Conservation (phyloP, 2,888 invertebrate genomes). For the Brenthis hecate region DNA sequence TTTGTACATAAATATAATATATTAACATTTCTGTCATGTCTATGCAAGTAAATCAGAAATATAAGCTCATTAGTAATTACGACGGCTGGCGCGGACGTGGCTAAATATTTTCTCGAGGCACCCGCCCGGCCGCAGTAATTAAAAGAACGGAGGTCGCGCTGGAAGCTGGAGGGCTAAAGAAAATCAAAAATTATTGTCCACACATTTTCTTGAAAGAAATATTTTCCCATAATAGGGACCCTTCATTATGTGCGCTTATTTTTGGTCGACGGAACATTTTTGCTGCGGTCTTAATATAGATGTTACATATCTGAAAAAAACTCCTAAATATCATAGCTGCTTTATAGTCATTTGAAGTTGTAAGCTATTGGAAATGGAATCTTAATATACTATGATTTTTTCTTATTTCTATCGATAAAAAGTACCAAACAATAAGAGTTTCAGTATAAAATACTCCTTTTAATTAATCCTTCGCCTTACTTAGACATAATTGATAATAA, state of each 20-base stretch:
- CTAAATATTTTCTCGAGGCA: slow-evolving; percentile 74
- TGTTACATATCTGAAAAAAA: slow-evolving; percentile 12
- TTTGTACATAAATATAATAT: slow-evolving; percentile 33
- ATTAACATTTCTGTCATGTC: slow-evolving; percentile 40
- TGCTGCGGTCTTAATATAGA: slow-evolving; percentile 31
- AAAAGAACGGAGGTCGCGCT: slow-evolving; percentile 64
- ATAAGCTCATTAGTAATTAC: slow-evolving; percentile 79
- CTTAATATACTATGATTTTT: too few relatives aligned
- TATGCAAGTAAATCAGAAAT: slow-evolving; percentile 43
- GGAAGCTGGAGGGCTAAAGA: slow-evolving; percentile 52
- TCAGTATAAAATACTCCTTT: too few relatives aligned
- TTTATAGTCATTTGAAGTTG: too few relatives aligned
- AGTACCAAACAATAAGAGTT: too few relatives aligned
- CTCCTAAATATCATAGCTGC: background rate
- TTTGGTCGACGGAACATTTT: slow-evolving; percentile 37
- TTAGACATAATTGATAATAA: too few relatives aligned
- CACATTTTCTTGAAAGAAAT: slow-evolving; percentile 61
- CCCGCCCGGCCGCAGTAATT: slow-evolving; percentile 67
- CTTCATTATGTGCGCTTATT: slow-evolving; percentile 40
- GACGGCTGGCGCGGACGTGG: slow-evolving; percentile 66
- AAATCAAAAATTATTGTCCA: slow-evolving; percentile 75
- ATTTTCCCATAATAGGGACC: slow-evolving; percentile 48
- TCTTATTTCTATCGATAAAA: too few relatives aligned
- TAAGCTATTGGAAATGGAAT: too few relatives aligned
- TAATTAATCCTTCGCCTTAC: too few relatives aligned